Evolutionary conservation across 2,888 invertebrate genomes (phyloP), one percentile per base, ranked within the genome.

Genomic region (Stegana nigrithorax): DNA sequence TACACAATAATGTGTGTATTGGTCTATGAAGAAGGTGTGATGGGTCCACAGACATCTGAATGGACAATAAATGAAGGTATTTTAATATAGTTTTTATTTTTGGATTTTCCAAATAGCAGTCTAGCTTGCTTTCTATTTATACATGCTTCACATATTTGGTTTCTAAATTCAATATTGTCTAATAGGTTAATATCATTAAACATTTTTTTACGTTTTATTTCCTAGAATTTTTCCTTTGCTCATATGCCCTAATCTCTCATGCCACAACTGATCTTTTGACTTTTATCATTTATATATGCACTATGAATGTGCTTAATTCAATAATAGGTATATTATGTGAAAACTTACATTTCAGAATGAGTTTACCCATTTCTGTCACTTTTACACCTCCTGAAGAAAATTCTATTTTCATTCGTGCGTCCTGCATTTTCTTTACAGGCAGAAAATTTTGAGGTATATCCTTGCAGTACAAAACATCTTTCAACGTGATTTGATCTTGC

Each of bases 51-150:
- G 19, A 82, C 71, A 64, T 80, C 80, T 6, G 77, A 75, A 69
- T 80, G 80, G 6, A 82, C 67, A 19, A 79, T 68, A 70, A 78
- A 80, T 32, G 82, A 68, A 19, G 83, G 80, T 69, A 79, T 69
- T 47, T 66, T 73, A 25, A 74, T 71, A 65, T 80, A 32, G 32
- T 59, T 42, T 61, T 68, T 68, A 62, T 67, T 67, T 69, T 73
- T 67, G n/a, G n/a, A n/a, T n/a, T n/a, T n/a, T n/a, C n/a, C n/a
- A n/a, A n/a, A n/a, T n/a, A n/a, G n/a, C n/a, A 60, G 67, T 67
- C 81, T 72, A n/a, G 70, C 65, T 72, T 81, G 81, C 71, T 83
- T 83, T 14, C 80, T 81, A 75, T 66, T 61, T 7, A 81, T 70
- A 68, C 82, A 83, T 19, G 79, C 67, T 64, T 82, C 81, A 69